These are phyloP conservation scores for Diaperis boleti DNA, from an alignment of 2,888 invertebrate species.

Conservation along the genomic window DNA sequence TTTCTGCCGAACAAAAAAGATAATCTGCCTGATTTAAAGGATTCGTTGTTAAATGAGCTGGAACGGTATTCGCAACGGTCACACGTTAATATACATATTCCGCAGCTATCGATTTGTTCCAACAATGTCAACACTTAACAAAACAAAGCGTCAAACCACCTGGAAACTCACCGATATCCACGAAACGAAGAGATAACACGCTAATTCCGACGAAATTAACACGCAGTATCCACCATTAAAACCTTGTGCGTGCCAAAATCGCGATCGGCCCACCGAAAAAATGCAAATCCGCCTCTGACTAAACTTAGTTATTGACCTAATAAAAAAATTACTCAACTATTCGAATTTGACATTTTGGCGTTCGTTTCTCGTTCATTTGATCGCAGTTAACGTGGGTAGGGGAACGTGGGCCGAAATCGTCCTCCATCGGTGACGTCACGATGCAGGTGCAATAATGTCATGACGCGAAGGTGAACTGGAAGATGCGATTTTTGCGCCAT, in stretches of 20 bases:
- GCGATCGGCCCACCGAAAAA: slow-evolving; percentile 20
- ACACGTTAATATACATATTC: no score
- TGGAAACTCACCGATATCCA: no score
- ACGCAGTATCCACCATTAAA: not conserved
- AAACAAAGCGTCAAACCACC: no score
- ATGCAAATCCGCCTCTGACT: slow-evolving; percentile 13
- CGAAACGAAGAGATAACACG: no score
- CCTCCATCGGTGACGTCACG: slow-evolving; percentile 1
- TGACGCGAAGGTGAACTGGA: no score
- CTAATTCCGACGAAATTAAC: no score
- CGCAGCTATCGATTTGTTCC: no score
- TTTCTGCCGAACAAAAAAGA: no score
- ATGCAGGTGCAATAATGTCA: slow-evolving; percentile 2
- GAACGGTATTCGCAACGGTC: no score
- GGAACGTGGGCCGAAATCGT: slow-evolving; percentile 5
- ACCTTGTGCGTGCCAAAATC: not conserved
- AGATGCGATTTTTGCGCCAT: slow-evolving; percentile 5
- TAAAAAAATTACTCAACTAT: not conserved
- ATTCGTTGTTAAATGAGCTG: no score
- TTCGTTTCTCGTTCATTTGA: not conserved
- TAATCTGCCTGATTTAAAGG: no score
- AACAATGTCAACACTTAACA: no score
- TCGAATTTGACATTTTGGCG: not conserved
- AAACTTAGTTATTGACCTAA: not conserved
- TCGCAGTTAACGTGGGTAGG: not conserved